Evolutionary conservation across 2,888 invertebrate species (phyloP).

Genomic region (Synanthedon tipuliformis): DNA sequence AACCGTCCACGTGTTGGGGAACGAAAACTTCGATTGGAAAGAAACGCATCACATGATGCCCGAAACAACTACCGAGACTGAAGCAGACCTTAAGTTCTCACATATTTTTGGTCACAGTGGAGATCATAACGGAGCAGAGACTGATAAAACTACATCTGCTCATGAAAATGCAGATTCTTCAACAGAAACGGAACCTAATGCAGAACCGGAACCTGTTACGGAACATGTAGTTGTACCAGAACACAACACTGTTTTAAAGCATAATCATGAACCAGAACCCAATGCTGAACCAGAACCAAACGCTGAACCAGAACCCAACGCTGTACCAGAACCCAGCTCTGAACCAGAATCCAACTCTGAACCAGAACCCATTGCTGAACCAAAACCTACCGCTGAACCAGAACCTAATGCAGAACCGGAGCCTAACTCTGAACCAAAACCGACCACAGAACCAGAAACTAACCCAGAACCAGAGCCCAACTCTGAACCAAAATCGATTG

Average conservation of each 20-base stretch:
- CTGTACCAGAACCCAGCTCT: conserved; percentile 15
- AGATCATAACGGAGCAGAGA: conserved; percentile 18
- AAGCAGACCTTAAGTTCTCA: conserved; percentile 35
- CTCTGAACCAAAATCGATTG: conserved; percentile 17
- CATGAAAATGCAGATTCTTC: conserved; percentile 13
- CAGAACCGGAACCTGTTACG: conserved; percentile 21
- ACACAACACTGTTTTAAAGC: conserved; percentile 15
- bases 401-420: conserved; percentile 18
- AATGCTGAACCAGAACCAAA: conserved; percentile 14
- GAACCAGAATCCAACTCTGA: conserved; percentile 11
- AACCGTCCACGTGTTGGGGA: conserved; percentile 13
- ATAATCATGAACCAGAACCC: conserved; percentile 18
- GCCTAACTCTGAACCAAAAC: conserved; percentile 14
- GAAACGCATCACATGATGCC: conserved; percentile 26
- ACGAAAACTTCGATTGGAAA: conserved; percentile 41
- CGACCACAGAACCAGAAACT: conserved; percentile 3
- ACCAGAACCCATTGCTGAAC: conserved; percentile 3
- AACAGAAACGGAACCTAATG: conserved; percentile 9
- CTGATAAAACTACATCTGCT: conserved; percentile 11
- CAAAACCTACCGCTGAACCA: conserved; percentile 16
- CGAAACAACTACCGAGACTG: conserved; percentile 36
- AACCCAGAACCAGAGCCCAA: conserved; percentile 12
- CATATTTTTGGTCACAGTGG: conserved; percentile 37
- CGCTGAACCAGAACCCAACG: conserved; percentile 13
- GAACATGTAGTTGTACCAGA: conserved; percentile 17